Conservation (phyloP, 2,797 vertebrate species). For the Sparidentex hasta region DNA sequence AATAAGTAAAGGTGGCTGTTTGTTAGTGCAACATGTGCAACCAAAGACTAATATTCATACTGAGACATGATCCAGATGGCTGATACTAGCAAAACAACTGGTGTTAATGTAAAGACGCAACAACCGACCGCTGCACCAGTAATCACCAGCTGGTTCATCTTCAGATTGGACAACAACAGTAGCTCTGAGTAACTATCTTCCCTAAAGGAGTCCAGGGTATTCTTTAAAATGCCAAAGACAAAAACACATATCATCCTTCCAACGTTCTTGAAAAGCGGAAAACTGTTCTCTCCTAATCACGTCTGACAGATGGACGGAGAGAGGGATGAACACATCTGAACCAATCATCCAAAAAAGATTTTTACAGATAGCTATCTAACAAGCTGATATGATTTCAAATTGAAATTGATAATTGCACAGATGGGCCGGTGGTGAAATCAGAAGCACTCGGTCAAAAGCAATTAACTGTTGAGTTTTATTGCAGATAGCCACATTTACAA, state of each 20-base stretch:
- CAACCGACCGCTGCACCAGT: neutral
- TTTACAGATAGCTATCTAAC: conserved; percentile 4
- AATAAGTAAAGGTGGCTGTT: neutral
- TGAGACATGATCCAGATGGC: neutral
- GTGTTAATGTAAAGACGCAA: neutral
- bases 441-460: conserved; percentile 22
- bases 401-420: conserved; percentile 41
- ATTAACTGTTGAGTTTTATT: conserved; percentile 9
- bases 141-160: neutral
- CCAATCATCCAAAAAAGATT: conserved; percentile 5
- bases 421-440: conserved; percentile 48
- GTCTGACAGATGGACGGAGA: conserved; percentile 30
- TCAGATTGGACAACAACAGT: neutral
- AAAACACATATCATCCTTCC: conserved; percentile 3
- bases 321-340: conserved; percentile 7
- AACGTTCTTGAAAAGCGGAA: conserved; percentile 8
- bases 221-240: conserved; percentile 4
- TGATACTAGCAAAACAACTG: neutral
- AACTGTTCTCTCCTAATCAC: conserved; percentile 12
- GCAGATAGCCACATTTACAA: conserved; percentile 26
- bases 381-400: conserved; percentile 28
- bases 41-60: neutral
- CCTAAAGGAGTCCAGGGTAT: conserved; percentile 2
- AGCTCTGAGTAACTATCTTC: conserved; percentile 11
- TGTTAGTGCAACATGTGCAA: neutral